Evolutionary conservation across 1,140 invertebrate genomes (phyloP).

Genomic region (Caenorhabditis inopinata): DNA sequence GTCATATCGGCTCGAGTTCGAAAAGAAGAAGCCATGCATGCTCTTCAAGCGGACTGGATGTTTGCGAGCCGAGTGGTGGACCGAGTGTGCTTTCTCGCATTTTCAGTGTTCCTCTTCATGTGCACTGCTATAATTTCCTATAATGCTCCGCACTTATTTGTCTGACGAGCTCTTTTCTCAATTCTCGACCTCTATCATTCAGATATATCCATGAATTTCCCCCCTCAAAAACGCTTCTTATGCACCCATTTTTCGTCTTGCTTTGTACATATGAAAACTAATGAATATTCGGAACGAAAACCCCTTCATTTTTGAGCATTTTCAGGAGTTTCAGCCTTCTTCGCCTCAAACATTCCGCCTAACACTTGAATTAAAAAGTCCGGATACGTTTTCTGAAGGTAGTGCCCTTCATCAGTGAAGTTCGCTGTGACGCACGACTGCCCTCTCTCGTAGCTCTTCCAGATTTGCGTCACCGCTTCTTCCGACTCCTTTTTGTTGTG

Average conservation of each 20-base stretch:
- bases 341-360: neutral
- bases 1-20: conserved; percentile 75
- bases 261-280: neutral
- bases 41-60: conserved; percentile 81
- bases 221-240: neutral
- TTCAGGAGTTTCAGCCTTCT: neutral
- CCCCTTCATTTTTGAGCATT: too few species aligned
- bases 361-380: conserved; percentile 3
- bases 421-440: neutral
- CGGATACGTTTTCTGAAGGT: neutral
- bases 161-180: conserved; percentile 71
- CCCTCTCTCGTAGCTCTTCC: neutral
- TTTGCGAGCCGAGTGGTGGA: conserved; percentile 99
- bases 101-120: conserved; percentile 94
- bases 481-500: neutral
- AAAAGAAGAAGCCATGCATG: conserved; percentile 66
- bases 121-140: conserved; percentile 93
- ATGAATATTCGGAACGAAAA: too few species aligned
- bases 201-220: neutral
- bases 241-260: neutral
- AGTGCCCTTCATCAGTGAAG: neutral
- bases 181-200: conserved; percentile 18
- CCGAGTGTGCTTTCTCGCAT: conserved; percentile 96
- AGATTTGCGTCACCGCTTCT: neutral
- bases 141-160: conserved; percentile 92